These are phyloP conservation scores for Rhyacophila evoluta DNA, from an alignment of 2,888 invertebrate species.

Conservation along the genomic window DNA sequence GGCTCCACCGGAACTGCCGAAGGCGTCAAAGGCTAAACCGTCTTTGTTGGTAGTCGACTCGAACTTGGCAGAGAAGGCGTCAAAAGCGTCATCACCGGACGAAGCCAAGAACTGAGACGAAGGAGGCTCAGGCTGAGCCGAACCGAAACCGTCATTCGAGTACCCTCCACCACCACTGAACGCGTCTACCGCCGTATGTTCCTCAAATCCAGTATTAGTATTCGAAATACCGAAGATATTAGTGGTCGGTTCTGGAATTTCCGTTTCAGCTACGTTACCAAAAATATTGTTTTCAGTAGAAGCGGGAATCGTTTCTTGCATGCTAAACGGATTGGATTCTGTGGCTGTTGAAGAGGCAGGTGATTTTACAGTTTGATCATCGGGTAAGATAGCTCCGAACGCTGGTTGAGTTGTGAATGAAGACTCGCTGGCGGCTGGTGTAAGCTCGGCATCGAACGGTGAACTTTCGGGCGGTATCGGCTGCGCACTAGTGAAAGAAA, in stretches of 20 bases:
- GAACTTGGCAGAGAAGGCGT: slow-evolving; percentile 91
- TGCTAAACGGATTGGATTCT: slow-evolving; percentile 49
- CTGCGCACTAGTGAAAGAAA: slow-evolving; percentile 22
- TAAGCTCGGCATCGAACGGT: slow-evolving; percentile 30
- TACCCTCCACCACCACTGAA: neutral
- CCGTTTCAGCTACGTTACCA: neutral
- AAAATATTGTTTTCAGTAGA: slow-evolving; percentile 29
- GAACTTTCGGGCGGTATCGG: neutral
- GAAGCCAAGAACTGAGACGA: neutral
- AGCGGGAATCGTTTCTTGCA: neutral
- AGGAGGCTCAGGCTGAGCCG: neutral
- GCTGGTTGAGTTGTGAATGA: slow-evolving; percentile 20
- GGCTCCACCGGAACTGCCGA: slow-evolving; percentile 59
- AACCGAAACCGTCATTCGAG: neutral
- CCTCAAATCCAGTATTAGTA: neutral
- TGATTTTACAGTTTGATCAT: neutral
- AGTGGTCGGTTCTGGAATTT: neutral
- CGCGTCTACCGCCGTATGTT: neutral
- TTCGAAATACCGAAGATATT: slow-evolving; percentile 40
- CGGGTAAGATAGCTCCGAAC: neutral
- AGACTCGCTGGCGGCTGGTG: slow-evolving; percentile 26
- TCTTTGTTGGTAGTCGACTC: slow-evolving; percentile 73
- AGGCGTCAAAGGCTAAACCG: slow-evolving; percentile 70
- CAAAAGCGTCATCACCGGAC: slow-evolving; percentile 74
- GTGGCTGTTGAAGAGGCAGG: slow-evolving; percentile 20